Base-by-base conservation (phyloP, 2,113 vertebrate species). In the Apistogramma diplotaenia region DNA sequence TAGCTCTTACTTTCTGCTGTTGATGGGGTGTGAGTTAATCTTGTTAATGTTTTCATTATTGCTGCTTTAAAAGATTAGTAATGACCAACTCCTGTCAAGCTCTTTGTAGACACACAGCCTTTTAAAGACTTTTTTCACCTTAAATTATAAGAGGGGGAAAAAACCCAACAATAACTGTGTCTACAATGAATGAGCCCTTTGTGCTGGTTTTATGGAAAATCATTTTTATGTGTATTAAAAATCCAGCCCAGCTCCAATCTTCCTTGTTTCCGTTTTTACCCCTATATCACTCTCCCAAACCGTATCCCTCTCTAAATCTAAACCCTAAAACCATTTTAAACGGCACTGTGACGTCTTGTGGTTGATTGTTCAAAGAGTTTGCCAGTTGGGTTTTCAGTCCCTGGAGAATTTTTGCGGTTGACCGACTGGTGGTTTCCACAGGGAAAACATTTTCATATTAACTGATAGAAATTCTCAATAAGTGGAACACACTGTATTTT, bases 371-470 rank as follows among this genome's bases (percentile, higher is more conserved):
- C 80, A 87, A 88, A 87, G 76, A 46, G 1, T 81, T 76, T 62
- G 79, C 77, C 81, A 85, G 78, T 74, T 78, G 27, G 49, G 33
- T 54, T 80, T 82, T 55, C 61, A 56, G 73, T 82, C 56, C 5
- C 57, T 70, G 79, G 57, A 80, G 85, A 76, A 81, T 81, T 43
- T 70, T 58, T 84, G 80, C 58, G 89, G 89, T 84, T 12, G 16
- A 70, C 79, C 76, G 57, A 61, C 59, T 83, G 59, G 65, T 78
- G 88, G 87, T 89, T 89, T 89, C 85, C 83, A 85, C 83, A 4
- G 57, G 83, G 81, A 79, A 87, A 91, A 84, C 76, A 73, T 87
- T 89, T 90, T 90, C 83, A 72, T 83, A 88, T 88, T 85, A 87
- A 84, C 79, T 81, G 84, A 87, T 90, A 84, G 89, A 87, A 74